phyloP scores from a whole-genome alignment of 2,797 vertebrate species.

The Pelochelys cantorii region DNA sequence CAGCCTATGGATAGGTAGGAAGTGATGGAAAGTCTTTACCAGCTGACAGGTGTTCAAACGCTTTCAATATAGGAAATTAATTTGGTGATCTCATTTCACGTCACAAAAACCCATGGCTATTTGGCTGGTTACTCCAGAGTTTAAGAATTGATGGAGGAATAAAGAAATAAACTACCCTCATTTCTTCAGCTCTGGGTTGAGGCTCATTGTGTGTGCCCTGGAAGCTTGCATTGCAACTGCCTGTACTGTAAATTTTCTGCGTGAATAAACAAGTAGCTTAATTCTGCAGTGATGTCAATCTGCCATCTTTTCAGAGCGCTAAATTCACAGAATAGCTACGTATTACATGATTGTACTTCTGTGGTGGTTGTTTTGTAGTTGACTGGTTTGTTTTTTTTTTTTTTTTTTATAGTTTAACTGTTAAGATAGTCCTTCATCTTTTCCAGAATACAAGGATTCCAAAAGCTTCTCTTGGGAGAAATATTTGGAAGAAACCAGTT shows the following conservation, averaged over 20 bases:
- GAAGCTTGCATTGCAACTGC: background rate
- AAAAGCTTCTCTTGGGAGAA: constrained; percentile 93
- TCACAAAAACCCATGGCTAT: constrained; percentile 2
- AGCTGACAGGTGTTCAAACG: background rate
- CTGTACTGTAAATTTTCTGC: background rate
- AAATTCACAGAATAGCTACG: background rate
- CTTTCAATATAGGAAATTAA: constrained; percentile 29
- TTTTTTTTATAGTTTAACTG: background rate
- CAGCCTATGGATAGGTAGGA: background rate
- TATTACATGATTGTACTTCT: background rate
- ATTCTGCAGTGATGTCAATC: background rate
- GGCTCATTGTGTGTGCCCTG: background rate
- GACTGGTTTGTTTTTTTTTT: accelerated
- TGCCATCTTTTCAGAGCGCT: background rate
- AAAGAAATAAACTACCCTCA: background rate
- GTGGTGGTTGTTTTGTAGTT: background rate
- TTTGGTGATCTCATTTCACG: background rate
- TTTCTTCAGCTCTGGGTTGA: background rate
- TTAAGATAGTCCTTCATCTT: constrained; percentile 8
- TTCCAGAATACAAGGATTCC: constrained; percentile 78
- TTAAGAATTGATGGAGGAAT: constrained; percentile 1
- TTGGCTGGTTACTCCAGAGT: constrained; percentile 2
- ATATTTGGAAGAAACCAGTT: constrained; percentile 91
- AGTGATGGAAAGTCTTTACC: background rate
- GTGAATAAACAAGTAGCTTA: background rate